Base-by-base conservation (phyloP, 1,140 invertebrate species). In the Formica selysi region DNA sequence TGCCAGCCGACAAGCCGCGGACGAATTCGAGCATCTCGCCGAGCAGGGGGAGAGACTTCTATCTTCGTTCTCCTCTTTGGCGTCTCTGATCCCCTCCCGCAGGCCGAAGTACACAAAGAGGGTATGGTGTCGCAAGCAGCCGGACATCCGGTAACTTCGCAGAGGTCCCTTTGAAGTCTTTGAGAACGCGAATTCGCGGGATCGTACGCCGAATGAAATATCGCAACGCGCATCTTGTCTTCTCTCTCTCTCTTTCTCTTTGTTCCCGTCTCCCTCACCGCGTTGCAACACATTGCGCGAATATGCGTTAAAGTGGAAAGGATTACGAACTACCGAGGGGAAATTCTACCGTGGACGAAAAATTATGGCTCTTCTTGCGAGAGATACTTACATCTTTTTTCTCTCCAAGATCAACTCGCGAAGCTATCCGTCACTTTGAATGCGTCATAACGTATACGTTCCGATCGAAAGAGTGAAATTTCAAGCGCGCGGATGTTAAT, bases 181-280 rank as follows among this genome's bases (percentile, higher is more conserved):
- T 91, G 87, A 92, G 83, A 61, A 76, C 76, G 41, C 85, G 57
- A 85, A 88, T 92, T 92, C 92, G 91, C 87, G 88, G 89, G 89
- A 93, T 93, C 89, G 86, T 90, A 74, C 76, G 92, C 65, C 91
- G 93, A 94, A 94, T 94, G 93, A 94, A 94, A 94, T 94, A 94
- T 94, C 89, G 87, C 86, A 44, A 41, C 68, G 44, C 26, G n/a
- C 54, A 44, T 74, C 41, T 67, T 48, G 44, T 29, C 67, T 32
- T 54, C 41, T n/a, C 48, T 44, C 38, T 64, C 36, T 22, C 22
- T 22, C 48, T 19, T 38, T 65, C 29, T 54, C 26, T 57, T 29
- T 32, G 36, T 38, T 62, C 65, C 32, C 44, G 76, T 29, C 54
- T 36, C 38, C 36, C 51, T 44, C 26, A 38, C 7, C 26, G 54